A percentile compares a stretch with the other conserved stretches of the same genome.
Evolutionary conservation across 2,797 vertebrate species (phyloP).

Genomic region (Antrozous pallidus): DNA sequence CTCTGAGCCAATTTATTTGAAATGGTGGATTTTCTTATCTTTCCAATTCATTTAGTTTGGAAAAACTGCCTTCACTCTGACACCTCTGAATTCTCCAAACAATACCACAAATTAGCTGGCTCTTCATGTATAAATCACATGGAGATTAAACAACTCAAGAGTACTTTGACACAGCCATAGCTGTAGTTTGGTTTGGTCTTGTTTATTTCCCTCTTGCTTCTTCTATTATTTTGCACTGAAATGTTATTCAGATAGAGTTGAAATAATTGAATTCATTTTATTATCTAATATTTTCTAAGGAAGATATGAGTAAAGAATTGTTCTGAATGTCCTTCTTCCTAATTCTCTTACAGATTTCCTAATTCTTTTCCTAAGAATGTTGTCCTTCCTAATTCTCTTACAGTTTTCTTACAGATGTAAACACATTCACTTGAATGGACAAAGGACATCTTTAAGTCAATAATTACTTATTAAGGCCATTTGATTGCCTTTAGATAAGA

Average conservation of each 20-base stretch:
- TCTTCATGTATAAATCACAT: conserved; percentile 60
- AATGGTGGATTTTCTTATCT: conserved; percentile 68
- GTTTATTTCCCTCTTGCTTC: conserved; percentile 36
- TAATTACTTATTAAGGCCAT: conserved; percentile 26
- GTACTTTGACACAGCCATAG: conserved; percentile 35
- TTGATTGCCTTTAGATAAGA: conserved; percentile 57
- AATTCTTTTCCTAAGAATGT: background rate
- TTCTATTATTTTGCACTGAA: conserved; percentile 43
- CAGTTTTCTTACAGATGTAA: background rate
- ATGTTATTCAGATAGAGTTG: background rate
- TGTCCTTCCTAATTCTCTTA: background rate
- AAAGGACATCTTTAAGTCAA: background rate
- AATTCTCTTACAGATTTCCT: background rate
- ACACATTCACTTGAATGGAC: background rate
- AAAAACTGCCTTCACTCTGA: conserved; percentile 58
- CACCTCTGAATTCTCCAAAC: conserved; percentile 70
- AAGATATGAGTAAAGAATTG: background rate
- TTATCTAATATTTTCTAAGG: conserved; percentile 36
- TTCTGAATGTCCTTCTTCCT: conserved; percentile 16
- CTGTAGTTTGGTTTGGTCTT: conserved; percentile 4
- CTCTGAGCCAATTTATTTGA: conserved; percentile 75
- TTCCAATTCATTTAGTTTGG: conserved; percentile 64
- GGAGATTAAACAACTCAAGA: conserved; percentile 58
- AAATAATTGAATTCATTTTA: conserved; percentile 48
- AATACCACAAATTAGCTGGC: conserved; percentile 69